Conservation (phyloP, 2,113 vertebrate species). For the Centrocercus urophasianus region DNA sequence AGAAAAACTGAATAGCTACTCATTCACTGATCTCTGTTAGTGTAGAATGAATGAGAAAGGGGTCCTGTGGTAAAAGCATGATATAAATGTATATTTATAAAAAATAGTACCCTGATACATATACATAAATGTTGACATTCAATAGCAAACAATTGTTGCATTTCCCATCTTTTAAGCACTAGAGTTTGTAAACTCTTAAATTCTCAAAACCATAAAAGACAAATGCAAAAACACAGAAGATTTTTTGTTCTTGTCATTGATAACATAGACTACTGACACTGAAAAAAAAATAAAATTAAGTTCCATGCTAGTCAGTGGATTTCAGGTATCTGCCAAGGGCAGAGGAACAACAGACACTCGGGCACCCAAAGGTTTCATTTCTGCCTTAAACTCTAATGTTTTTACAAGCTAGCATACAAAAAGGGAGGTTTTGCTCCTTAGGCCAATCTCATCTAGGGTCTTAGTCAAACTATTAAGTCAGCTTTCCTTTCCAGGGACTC, state of each 20-base stretch:
- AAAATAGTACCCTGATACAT: not conserved
- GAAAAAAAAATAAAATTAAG: not conserved
- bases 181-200: not conserved
- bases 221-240: not conserved
- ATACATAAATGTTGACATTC: not conserved
- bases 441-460: not conserved
- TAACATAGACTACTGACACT: not conserved
- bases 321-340: not conserved
- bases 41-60: slow-evolving; percentile 21
- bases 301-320: not conserved
- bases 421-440: not conserved
- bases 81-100: not conserved
- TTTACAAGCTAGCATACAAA: not conserved
- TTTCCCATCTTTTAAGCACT: not conserved
- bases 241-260: not conserved
- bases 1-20: slow-evolving; percentile 63
- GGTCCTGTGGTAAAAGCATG: not conserved
- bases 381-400: not conserved
- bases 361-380: not conserved
- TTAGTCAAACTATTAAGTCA: not conserved
- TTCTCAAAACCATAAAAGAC: not conserved
- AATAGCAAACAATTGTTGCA: not conserved
- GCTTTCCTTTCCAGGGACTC: not conserved
- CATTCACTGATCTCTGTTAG: slow-evolving; percentile 51
- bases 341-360: not conserved